phyloP scores from a whole-genome alignment of 2,797 vertebrate genomes.

The Heliangelus exortis region DNA sequence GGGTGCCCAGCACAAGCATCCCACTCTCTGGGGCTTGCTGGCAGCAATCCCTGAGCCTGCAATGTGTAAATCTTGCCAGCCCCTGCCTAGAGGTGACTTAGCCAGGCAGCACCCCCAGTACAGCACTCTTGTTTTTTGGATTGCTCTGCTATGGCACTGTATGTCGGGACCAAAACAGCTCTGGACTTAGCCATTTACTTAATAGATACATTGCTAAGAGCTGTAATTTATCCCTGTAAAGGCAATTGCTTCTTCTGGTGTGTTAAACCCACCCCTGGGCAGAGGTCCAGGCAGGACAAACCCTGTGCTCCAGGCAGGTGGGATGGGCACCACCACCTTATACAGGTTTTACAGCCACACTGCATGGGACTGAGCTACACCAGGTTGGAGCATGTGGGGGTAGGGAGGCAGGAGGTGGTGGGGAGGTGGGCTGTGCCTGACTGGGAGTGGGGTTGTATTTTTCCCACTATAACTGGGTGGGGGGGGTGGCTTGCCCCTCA shows the following conservation, averaged over 20 bases:
- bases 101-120: not conserved
- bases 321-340: rapidly evolving
- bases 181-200: not conserved
- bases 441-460: not conserved
- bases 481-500: not conserved
- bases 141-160: not conserved
- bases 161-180: not conserved
- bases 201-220: not conserved
- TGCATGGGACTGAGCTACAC: not conserved
- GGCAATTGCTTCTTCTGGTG: not conserved
- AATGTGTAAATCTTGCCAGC: not conserved
- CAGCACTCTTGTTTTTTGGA: not conserved
- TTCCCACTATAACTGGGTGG: not conserved
- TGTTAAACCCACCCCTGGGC: not conserved
- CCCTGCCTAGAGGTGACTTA: not conserved
- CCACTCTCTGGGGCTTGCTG: not conserved
- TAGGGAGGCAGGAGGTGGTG: no score
- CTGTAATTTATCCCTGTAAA: not conserved
- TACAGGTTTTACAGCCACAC: not conserved
- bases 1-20: rapidly evolving
- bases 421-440: not conserved
- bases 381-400: not conserved
- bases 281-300: not conserved
- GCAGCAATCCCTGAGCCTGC: not conserved
- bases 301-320: rapidly evolving